Evolutionary conservation across 2,888 invertebrate species (phyloP).

Genomic region (Gibbula magus): DNA sequence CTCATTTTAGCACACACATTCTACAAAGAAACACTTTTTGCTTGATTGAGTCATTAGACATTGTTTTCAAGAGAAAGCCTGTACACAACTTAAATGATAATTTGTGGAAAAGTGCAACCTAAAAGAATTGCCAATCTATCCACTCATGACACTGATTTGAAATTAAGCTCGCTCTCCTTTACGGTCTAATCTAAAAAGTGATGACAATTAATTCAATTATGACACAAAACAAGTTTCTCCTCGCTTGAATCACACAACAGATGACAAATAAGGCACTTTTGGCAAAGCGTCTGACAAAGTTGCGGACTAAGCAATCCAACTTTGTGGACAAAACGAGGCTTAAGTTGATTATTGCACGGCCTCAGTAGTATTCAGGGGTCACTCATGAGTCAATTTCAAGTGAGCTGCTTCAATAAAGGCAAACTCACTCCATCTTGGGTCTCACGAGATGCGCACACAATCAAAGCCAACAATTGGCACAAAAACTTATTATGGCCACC

Average conservation of each 20-base stretch:
- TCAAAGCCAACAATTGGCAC: conserved; percentile 10
- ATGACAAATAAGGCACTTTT: neutral
- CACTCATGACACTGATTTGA: too few relatives aligned
- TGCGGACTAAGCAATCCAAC: neutral
- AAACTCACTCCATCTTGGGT: neutral
- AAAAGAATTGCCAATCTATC: too few relatives aligned
- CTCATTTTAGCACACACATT: too few relatives aligned
- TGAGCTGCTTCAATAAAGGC: conserved; percentile 8
- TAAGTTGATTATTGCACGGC: neutral
- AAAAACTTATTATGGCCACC: conserved; percentile 5
- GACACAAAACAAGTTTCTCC: neutral
- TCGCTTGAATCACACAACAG: neutral
- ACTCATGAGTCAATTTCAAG: conserved; percentile 5
- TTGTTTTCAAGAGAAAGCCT: too few relatives aligned
- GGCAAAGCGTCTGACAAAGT: neutral
- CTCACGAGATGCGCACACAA: neutral
- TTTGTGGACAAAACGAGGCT: neutral
- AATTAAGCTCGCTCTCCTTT: too few relatives aligned
- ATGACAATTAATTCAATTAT: conserved; percentile 1
- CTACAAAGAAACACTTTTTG: too few relatives aligned
- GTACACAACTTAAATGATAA: too few relatives aligned
- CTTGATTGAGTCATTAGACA: too few relatives aligned
- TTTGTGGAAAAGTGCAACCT: too few relatives aligned
- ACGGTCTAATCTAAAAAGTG: neutral
- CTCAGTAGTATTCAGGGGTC: neutral